These are phyloP conservation scores for Tympanuchus pallidicinctus DNA, from an alignment of 2,113 vertebrate genomes.

Conservation along the genomic window DNA sequence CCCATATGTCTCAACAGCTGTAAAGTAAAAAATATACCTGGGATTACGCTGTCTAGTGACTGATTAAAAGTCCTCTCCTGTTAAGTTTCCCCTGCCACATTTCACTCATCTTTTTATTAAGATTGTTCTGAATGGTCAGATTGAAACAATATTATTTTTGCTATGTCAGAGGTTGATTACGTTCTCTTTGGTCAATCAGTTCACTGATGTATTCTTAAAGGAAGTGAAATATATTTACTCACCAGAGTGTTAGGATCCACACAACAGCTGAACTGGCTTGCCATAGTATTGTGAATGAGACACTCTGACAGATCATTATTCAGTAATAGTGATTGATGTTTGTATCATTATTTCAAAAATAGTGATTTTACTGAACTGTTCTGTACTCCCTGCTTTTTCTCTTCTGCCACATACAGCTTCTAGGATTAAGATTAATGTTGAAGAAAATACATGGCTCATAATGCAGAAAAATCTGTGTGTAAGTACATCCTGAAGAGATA, in stretches of 20 bases:
- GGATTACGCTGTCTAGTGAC: not conserved
- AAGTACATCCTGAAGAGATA: not conserved
- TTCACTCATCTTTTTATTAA: not conserved
- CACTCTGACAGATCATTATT: not conserved
- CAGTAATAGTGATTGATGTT: no score
- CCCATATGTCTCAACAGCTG: conserved; percentile 7
- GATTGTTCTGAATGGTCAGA: rapidly evolving
- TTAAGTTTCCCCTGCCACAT: not conserved
- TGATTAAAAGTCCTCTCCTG: not conserved
- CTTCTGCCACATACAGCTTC: not conserved
- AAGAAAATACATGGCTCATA: not conserved
- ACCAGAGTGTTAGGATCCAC: not conserved
- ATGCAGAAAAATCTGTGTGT: not conserved
- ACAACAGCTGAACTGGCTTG: not conserved
- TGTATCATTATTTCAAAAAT: no score
- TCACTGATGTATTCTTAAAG: not conserved
- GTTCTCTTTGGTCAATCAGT: not conserved
- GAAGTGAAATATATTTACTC: not conserved
- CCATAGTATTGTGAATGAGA: not conserved
- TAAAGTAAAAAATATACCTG: conserved; percentile 18
- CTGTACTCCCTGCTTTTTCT: not conserved
- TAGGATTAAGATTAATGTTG: not conserved
- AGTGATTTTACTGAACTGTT: not conserved
- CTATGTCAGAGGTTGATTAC: not conserved
- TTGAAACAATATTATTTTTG: not conserved